A percentile compares a stretch with the other conserved stretches of the same genome.
Evolutionary conservation across 2,797 vertebrate species (phyloP).

Genomic region (Falco peregrinus): DNA sequence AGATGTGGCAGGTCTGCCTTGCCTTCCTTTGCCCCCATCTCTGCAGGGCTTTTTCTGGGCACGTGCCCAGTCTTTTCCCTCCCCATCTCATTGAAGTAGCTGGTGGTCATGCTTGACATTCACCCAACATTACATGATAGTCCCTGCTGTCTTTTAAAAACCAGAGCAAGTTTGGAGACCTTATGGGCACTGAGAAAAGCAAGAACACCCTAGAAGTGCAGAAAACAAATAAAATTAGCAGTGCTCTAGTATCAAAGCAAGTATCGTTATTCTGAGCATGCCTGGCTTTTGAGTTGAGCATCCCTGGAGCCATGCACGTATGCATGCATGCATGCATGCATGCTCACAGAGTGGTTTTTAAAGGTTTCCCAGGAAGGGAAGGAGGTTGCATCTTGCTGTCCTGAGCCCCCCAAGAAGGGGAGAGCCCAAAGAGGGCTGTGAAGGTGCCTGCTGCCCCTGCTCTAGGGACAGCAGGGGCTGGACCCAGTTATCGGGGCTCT

Average conservation of each 20-base stretch:
- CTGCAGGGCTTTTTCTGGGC: background rate
- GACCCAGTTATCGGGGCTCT: background rate
- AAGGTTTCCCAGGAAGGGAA: background rate
- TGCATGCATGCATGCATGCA: background rate
- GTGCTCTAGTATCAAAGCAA: background rate
- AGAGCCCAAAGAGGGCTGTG: background rate
- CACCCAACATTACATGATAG: background rate
- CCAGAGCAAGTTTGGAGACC: background rate
- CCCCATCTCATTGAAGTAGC: background rate
- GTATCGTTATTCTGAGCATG: background rate
- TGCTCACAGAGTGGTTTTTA: background rate
- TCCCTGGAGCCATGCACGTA: background rate
- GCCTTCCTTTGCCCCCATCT: background rate
- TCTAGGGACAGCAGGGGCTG: background rate
- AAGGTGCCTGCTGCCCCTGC: background rate
- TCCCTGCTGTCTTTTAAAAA: background rate
- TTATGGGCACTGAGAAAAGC: background rate
- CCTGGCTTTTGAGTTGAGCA: background rate
- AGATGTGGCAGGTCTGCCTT: background rate
- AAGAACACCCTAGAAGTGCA: background rate
- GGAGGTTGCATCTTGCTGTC: background rate
- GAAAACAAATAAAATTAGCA: background rate
- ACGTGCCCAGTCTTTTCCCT: background rate
- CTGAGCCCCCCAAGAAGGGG: background rate
- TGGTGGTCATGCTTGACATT: background rate